Evolutionary conservation across 1,140 invertebrate genomes (phyloP).

Genomic region (Drosophila malerkotliana): DNA sequence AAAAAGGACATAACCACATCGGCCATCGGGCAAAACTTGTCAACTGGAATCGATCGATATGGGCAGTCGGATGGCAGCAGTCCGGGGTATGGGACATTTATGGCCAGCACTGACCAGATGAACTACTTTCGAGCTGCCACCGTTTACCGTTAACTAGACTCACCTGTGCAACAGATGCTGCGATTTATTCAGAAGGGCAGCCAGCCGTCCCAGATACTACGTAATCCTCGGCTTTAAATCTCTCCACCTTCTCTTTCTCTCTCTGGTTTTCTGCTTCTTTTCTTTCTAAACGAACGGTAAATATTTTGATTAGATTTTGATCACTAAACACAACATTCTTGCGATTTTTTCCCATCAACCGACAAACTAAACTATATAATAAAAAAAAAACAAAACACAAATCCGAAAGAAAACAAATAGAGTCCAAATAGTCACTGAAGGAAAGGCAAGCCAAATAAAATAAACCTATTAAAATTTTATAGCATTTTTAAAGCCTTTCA

Average conservation of each 20-base stretch:
- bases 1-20: conserved; percentile 71
- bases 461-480: conserved; percentile 58
- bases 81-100: conserved; percentile 47
- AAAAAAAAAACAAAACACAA: neutral
- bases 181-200: neutral
- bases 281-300: conserved; percentile 40
- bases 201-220: neutral
- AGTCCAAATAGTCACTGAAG: conserved; percentile 6
- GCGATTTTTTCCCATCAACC: conserved; percentile 35
- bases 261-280: too few relatives aligned
- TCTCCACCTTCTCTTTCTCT: too few relatives aligned
- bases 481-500: conserved; percentile 54
- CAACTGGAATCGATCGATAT: conserved; percentile 55
- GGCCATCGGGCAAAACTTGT: conserved; percentile 59
- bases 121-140: conserved; percentile 67
- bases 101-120: conserved; percentile 73
- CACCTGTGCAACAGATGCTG: conserved; percentile 24
- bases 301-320: conserved; percentile 47
- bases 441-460: conserved; percentile 42
- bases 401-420: conserved; percentile 20
- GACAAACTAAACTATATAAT: neutral
- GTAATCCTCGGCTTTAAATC: too few relatives aligned
- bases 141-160: conserved; percentile 57
- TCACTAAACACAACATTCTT: conserved; percentile 35
- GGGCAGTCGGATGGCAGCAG: conserved; percentile 24